These are phyloP conservation scores for Herpailurus yagouaroundi DNA, from an alignment of 2,113 vertebrate species.

Conservation along the genomic window DNA sequence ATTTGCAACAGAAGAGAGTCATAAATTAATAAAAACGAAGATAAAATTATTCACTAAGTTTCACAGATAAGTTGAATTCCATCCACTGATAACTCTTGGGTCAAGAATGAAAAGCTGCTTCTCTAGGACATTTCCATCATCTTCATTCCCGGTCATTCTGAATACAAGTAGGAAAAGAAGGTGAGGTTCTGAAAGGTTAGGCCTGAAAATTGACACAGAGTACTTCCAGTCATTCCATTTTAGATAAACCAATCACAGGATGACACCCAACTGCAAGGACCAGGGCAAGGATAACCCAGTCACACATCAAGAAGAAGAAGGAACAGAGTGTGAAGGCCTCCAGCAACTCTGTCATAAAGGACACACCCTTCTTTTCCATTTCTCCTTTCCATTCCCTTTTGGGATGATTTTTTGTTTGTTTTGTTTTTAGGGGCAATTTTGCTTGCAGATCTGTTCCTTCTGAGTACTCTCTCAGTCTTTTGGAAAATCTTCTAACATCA, in stretches of 20 bases:
- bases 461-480: not conserved
- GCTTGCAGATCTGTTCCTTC: not conserved
- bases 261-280: not conserved
- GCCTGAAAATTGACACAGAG: not conserved
- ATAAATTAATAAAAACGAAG: not conserved
- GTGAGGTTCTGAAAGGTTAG: not conserved
- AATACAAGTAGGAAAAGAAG: not conserved
- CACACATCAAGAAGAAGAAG: not conserved
- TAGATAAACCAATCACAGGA: not conserved
- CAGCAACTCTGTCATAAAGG: not conserved
- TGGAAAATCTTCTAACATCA: not conserved
- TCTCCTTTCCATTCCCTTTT: not conserved
- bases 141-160: not conserved
- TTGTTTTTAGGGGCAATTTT: not conserved
- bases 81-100: not conserved
- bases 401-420: not conserved
- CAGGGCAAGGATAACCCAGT: not conserved
- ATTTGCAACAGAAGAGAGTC: not conserved
- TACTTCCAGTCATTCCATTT: not conserved
- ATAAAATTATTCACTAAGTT: not conserved
- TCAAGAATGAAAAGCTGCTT: not conserved
- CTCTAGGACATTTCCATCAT: no score
- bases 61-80: not conserved
- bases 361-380: no score
- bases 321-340: not conserved